Conservation (phyloP, 2,888 invertebrate genomes). For the Lithophane socia region DNA sequence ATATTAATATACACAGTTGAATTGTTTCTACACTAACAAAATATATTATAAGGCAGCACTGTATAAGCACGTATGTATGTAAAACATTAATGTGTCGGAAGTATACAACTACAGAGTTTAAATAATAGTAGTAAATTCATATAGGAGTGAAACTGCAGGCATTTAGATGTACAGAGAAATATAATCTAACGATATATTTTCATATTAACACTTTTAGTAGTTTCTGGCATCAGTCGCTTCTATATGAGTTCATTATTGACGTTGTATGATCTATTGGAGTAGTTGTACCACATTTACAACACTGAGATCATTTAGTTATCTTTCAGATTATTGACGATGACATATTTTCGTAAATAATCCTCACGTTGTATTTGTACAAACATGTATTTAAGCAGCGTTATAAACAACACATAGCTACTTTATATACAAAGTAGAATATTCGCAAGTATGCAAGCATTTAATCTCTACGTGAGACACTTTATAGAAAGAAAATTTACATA, state of each 20-base stretch:
- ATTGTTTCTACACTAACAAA: constrained; percentile 4
- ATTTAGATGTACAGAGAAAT: not conserved
- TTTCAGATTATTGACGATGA: not conserved
- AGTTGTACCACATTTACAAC: constrained; percentile 5
- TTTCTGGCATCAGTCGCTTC: not conserved
- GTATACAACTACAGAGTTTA: not conserved
- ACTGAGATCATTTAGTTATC: not conserved
- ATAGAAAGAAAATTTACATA: not conserved
- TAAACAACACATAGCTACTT: not conserved
- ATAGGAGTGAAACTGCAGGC: not conserved
- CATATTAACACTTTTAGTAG: not conserved
- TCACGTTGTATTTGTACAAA: constrained; percentile 5
- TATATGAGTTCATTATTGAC: constrained; percentile 4
- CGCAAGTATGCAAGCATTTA: constrained; percentile 11
- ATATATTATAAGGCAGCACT: constrained; percentile 14
- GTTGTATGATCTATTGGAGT: not conserved
- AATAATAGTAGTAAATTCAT: not conserved
- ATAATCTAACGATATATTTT: not conserved
- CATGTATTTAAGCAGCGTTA: constrained; percentile 4
- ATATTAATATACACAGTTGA: constrained; percentile 18
- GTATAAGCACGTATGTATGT: constrained; percentile 28
- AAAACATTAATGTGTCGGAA: not conserved
- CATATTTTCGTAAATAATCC: not conserved
- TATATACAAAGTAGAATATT: constrained; percentile 3
- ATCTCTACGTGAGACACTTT: not conserved